Evolutionary conservation across 2,113 vertebrate species (phyloP).

Genomic region (Phaethornis superciliosus): DNA sequence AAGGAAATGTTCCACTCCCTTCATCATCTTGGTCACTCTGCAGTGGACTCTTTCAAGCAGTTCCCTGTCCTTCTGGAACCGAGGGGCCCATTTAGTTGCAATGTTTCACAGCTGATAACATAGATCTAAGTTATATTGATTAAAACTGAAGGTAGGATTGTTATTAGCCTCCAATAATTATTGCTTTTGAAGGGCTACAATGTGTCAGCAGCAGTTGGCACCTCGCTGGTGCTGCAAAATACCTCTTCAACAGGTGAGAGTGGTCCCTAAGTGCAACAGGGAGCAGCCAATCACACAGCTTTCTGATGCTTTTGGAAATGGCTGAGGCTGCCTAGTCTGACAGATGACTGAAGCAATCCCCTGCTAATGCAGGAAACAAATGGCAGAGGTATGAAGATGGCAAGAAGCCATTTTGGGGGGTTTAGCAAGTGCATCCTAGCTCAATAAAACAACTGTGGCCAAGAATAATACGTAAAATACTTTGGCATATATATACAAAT

Average conservation of each 20-base stretch:
- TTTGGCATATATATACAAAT: not conserved
- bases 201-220: not conserved
- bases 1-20: too few species aligned
- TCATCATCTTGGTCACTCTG: too few species aligned
- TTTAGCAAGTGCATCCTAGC: not conserved
- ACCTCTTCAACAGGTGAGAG: not conserved
- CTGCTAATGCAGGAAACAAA: not conserved
- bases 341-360: not conserved
- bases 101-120: not conserved
- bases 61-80: too few species aligned
- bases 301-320: not conserved
- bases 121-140: not conserved
- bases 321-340: not conserved
- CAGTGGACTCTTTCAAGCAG: too few species aligned
- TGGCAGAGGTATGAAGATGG: not conserved
- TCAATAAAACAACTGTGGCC: accelerated
- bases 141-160: not conserved
- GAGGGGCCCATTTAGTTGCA: not conserved
- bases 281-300: not conserved
- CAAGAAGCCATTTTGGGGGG: not conserved
- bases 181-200: not conserved
- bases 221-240: not conserved
- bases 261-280: accelerated
- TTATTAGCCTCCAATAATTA: not conserved
- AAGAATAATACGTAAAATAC: not conserved